A percentile compares a stretch with the other conserved stretches of the same genome.
These are phyloP conservation scores for Actinernus sp. DNA, from an alignment of 92 coral and sea anemone genomes.

Conservation along the genomic window DNA sequence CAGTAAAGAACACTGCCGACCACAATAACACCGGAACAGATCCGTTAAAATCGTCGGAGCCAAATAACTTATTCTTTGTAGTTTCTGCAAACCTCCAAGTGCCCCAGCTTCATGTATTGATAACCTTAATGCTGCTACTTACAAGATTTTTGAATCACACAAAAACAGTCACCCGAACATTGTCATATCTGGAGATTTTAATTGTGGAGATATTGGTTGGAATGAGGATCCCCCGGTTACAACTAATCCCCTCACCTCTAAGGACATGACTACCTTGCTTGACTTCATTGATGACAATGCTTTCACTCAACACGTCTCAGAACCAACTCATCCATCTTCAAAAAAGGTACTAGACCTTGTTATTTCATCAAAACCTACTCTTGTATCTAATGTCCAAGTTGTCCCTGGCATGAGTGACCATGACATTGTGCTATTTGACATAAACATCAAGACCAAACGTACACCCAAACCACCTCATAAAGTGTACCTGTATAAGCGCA, in stretches of 20 bases:
- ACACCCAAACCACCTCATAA: constrained; percentile 40
- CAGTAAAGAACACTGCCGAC: no score
- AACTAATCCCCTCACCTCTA: constrained; percentile 2
- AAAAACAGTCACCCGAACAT: constrained; percentile 41
- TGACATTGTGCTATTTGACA: constrained; percentile 40
- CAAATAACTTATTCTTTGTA: constrained; percentile 24
- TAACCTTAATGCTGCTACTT: constrained; percentile 36
- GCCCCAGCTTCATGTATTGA: constrained; percentile 47
- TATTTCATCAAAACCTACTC: constrained; percentile 54
- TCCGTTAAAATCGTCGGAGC: no score
- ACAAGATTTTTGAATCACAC: constrained; percentile 35
- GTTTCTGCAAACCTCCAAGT: constrained; percentile 43
- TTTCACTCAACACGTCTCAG: constrained; percentile 29
- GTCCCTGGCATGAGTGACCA: constrained; percentile 64
- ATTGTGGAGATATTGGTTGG: constrained; percentile 47
- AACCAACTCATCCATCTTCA: constrained; percentile 45
- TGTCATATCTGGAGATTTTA: constrained; percentile 40
- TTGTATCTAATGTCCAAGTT: constrained; percentile 44
- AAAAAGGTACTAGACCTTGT: constrained; percentile 54
- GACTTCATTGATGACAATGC: constrained; percentile 11
- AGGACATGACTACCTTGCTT: constrained; percentile 26
- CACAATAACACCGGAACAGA: no score
- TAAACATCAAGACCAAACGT: constrained; percentile 36
- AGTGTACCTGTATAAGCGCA: constrained; percentile 31
- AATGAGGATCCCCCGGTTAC: constrained; percentile 37